Evolutionary conservation across 2,888 invertebrate genomes (phyloP), one percentile per base, ranked within the genome.

Genomic region (Drepana falcataria): DNA sequence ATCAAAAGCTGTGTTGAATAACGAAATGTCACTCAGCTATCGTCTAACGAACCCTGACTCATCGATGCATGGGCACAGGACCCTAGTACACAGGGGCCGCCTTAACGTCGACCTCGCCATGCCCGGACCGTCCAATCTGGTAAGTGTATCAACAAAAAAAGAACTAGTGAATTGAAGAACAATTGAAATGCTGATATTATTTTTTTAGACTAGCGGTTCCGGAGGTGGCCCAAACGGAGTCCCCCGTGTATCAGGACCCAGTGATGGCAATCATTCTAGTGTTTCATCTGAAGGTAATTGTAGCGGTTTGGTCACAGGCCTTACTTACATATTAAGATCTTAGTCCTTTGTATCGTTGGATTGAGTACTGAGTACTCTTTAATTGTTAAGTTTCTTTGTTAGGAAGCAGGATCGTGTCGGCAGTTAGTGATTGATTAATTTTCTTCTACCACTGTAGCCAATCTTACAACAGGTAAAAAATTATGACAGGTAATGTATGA

Each of bases 191-290:
- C 9, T 9, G 9, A 44, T 44, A 9, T 60, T 56, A 60, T 54
- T 56, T 60, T 65, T 61, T 59, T 65, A 87, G 88, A 65, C 79
- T 6, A 81, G 83, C 63, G 77, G 77, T 47, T 72, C 80, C 47
- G 86, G 81, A 9, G 80, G 74, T 48, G 81, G 76, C 4, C 62
- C 76, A 0, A 73, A 63, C 51, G 83, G 76, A 21, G 66, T 64
- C 1, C 72, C 73, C 1, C 78, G 81, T 1, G 84, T 81, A 53
- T 61, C 83, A 0, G 87, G 81, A 6, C 79, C 85, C 0, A 82
- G 73, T 60, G 96, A 96, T 73, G 96, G 96, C 0, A 97, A 97
- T 79, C 94, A 97, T 61, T 98, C 97, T 53, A 98, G 98, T 76
- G 96, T 97, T 7, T 98, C 98, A 67, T 98, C 98, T 65, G 98